Evolutionary conservation across 2,113 vertebrate species (phyloP).

Genomic region (Cyanistes caeruleus): DNA sequence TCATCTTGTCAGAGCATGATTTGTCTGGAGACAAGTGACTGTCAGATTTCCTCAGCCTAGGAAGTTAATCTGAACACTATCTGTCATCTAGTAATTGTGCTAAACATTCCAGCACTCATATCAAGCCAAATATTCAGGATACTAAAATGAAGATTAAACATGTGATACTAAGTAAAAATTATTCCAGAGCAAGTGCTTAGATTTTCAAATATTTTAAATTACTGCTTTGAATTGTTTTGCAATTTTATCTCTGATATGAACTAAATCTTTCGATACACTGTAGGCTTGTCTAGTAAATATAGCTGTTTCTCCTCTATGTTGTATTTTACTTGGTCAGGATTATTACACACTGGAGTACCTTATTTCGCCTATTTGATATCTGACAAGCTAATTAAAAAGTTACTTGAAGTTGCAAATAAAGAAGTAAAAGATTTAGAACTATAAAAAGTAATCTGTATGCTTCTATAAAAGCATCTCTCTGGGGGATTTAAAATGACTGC

Average conservation of each 20-base stretch:
- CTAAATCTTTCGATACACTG: background rate
- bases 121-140: background rate
- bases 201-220: background rate
- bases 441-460: background rate
- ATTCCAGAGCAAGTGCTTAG: background rate
- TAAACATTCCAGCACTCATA: background rate
- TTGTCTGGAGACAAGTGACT: background rate
- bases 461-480: background rate
- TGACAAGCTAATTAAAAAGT: background rate
- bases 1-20: constrained; percentile 16
- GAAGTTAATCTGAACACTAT: background rate
- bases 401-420: background rate
- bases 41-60: background rate
- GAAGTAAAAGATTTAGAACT: background rate
- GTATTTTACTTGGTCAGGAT: background rate
- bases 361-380: background rate
- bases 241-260: background rate
- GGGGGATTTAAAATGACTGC: background rate
- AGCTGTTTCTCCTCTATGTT: background rate
- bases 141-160: background rate
- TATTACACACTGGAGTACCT: background rate
- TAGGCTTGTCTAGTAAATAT: background rate
- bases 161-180: background rate
- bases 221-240: background rate
- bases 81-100: background rate